Evolutionary conservation across 1,140 invertebrate genomes (phyloP).

Genomic region (Aphis craccivora): DNA sequence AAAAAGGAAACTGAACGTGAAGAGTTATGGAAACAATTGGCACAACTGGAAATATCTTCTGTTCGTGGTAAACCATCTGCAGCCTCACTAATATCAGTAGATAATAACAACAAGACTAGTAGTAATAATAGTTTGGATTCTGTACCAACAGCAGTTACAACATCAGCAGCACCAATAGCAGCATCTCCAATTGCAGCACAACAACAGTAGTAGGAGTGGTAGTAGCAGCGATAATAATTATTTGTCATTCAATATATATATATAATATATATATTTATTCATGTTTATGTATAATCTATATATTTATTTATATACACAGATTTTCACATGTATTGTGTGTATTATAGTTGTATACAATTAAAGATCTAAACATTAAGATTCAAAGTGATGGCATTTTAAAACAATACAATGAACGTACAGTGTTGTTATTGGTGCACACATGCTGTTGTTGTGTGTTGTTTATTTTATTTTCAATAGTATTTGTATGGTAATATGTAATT

Average conservation of each 20-base stretch:
- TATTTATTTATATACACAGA: slow-evolving; percentile 23
- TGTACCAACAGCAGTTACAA: not conserved
- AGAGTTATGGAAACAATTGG: slow-evolving; percentile 91
- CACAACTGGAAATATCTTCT: slow-evolving; percentile 77
- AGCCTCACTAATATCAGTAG: not conserved
- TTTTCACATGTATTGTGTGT: not conserved
- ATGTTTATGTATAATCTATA: not conserved
- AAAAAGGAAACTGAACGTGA: slow-evolving; percentile 93
- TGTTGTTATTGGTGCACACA: not conserved
- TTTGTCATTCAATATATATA: not conserved
- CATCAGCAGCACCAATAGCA: not conserved
- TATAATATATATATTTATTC: not conserved
- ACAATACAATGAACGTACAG: not conserved
- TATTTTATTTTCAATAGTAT: not conserved
- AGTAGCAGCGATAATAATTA: not conserved
- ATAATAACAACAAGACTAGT: slow-evolving; percentile 37
- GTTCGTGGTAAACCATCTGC: slow-evolving; percentile 60
- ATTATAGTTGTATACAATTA: not conserved
- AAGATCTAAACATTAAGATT: not conserved
- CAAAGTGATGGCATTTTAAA: not conserved
- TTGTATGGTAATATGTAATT: not conserved
- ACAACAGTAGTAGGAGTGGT: not conserved
- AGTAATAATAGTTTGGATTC: slow-evolving; percentile 36
- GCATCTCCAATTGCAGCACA: not conserved
- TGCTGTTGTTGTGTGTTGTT: not conserved